Evolutionary conservation across 1,140 invertebrate species (phyloP), one percentile per base, ranked within the genome.

Genomic region (Wasmannia auropunctata): DNA sequence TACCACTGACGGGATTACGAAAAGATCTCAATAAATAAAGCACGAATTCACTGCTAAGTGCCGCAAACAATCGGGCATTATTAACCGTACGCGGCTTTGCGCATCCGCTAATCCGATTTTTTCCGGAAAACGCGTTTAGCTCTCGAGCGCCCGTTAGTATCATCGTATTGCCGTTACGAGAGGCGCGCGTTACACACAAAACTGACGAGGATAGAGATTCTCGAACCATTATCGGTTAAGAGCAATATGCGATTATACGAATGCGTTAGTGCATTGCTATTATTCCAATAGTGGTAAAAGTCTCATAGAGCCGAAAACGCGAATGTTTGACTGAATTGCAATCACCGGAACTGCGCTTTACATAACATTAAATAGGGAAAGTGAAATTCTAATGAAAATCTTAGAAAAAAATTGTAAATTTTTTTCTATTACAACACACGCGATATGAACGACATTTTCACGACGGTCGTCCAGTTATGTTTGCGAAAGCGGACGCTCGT

Each of bases 11-110:
- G 65, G 51, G 43, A 83, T 83, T 72, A 46, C 67, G 79, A 83
- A 83, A 83, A 83, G 51, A 83, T 83, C 67, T 83, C 79, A 16
- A 83, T 74, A 74, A 83, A 74, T 83, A 83, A 70, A 81, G 65
- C 65, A 81, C 67, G 37, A 83, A 72, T 74, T 46, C 54, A 25
- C 37, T 72, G 69, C 56, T 83, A 83, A 72, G 79, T 83, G 67
- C 79, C 22, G 79, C 79, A 83, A 83, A 83, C 51, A 83, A 83
- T 83, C 54, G 67, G 40, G 16, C 67, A 46, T 83, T 83, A 83
- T 83, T 83, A 83, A 74, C 51, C 37, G 79, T 46, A 46, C 51
- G 37, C 34, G 40, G 79, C 51, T 83, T 58, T 51, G 67, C 25
- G 51, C 25, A 83, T 83, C 67, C 79, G 79, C 79, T 83, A 83